phyloP scores from a whole-genome alignment of 2,113 vertebrate species.

The Lynx canadensis region DNA sequence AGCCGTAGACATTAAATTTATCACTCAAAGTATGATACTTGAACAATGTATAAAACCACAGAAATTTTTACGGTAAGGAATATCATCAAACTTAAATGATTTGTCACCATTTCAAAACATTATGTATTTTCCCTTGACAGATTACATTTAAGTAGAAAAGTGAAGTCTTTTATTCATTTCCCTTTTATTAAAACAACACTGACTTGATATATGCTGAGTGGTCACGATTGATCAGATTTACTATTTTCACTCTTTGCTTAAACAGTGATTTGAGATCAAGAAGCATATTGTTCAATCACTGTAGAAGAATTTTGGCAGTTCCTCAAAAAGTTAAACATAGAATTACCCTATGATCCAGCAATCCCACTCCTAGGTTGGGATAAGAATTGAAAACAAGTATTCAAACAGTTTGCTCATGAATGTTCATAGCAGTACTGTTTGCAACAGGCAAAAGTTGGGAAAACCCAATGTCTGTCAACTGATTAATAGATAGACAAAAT shows the following conservation, averaged over 20 bases:
- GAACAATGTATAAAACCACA: not conserved
- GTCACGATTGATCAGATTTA: not conserved
- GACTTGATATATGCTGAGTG: not conserved
- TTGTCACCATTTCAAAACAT: not conserved
- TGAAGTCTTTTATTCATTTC: not conserved
- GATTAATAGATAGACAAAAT: not conserved
- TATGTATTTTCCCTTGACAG: not conserved
- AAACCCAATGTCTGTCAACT: not conserved
- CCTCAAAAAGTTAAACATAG: not conserved
- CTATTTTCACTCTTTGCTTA: not conserved
- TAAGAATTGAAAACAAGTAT: not conserved
- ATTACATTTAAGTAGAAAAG: constrained; percentile 3
- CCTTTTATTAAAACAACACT: not conserved
- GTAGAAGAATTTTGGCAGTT: not conserved
- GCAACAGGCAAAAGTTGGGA: not conserved
- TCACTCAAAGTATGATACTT: not conserved
- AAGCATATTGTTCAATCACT: constrained; percentile 6
- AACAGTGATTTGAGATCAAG: not conserved
- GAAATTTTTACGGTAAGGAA: not conserved
- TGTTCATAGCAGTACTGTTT: not conserved
- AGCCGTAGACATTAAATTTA: not conserved
- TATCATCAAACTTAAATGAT: constrained; percentile 4
- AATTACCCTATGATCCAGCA: not conserved
- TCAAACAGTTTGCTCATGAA: not conserved
- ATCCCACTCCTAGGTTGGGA: not conserved